Base-by-base conservation (phyloP, 2,797 vertebrate species). In the Knipowitschia caucasica region DNA sequence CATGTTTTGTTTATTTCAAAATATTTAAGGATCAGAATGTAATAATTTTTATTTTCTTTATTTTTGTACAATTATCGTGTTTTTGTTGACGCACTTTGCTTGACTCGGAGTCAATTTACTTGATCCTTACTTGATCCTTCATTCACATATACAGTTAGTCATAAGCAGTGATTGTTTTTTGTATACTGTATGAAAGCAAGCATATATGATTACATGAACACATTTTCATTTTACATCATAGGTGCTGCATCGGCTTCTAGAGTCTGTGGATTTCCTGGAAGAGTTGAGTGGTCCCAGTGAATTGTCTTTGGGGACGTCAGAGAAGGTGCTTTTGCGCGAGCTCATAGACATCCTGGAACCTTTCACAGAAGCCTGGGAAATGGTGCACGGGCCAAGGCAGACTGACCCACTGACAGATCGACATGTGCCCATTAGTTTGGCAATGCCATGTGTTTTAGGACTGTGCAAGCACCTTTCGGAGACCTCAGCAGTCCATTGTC, bases 391-490 rank as follows among this genome's bases (percentile, higher is more conserved):
- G 34, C 86, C 91, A 63, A 78, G 81, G 55, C 88, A 78, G 62
- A 29, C 50, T 23, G 80, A 82, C 49, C 1, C 6, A 0, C 78
- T 73, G 38, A 17, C 72, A 12, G 87, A 91, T 70, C 86, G 88
- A 71, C 90, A 92, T 0, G 89, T 91, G 53, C 89, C 89, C 59
- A 84, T 92, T 62, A 91, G 91, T 60, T 73, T 92, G 44, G 91
- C 88, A 36, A 69, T 92, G 39, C 91, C 91, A 0, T 92, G 90
- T 38, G 90, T 92, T 15, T 79, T 92, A 26, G 91, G 91, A 39
- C 81, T 92, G 1, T 89, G 89, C 6, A 92, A 92, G 64, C 91
- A 92, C 45, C 87, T 92, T n/a, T 85, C 89, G 0, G 91, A 92
- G 69, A 88, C 82, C 0, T 81, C 84, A 0, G 79, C 84, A 11